Conservation (phyloP, 2,888 invertebrate genomes). For the Drosophila lutescens region DNA sequence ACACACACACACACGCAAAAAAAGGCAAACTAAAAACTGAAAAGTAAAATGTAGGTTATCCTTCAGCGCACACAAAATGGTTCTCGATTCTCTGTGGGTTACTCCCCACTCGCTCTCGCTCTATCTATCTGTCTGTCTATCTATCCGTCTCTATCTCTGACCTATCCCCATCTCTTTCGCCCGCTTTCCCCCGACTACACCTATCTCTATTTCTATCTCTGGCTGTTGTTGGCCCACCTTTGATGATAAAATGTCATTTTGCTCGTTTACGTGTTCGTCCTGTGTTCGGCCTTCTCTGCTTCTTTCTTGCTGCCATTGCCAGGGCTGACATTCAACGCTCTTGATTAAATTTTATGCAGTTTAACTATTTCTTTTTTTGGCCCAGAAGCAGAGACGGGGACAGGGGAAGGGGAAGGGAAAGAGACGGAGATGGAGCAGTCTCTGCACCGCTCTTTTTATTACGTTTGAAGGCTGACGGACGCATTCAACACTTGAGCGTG, state of each 20-base stretch:
- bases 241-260: slow-evolving; percentile 81
- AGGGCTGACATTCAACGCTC: slow-evolving; percentile 77
- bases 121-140: neutral
- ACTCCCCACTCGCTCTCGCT: slow-evolving; percentile 18
- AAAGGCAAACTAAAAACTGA: slow-evolving; percentile 72
- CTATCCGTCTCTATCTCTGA: slow-evolving; percentile 11
- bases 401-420: neutral
- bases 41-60: slow-evolving; percentile 79
- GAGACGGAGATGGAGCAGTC: slow-evolving; percentile 19
- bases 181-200: neutral
- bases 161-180: slow-evolving; percentile 9
- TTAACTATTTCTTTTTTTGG: slow-evolving; percentile 71
- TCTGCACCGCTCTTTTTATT: slow-evolving; percentile 61
- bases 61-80: slow-evolving; percentile 77
- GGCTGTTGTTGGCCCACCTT: slow-evolving; percentile 70
- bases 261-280: slow-evolving; percentile 71
- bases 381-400: neutral
- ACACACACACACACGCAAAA: slow-evolving; percentile 52
- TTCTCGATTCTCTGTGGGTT: slow-evolving; percentile 48
- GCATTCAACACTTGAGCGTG: slow-evolving; percentile 63
- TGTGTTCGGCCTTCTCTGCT: slow-evolving; percentile 34
- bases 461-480: slow-evolving; percentile 64
- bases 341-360: slow-evolving; percentile 81
- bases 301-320: slow-evolving; percentile 65
- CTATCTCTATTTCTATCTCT: slow-evolving; percentile 30